Conservation (phyloP, 2,888 invertebrate species). For the Dysmachus trigonus region DNA sequence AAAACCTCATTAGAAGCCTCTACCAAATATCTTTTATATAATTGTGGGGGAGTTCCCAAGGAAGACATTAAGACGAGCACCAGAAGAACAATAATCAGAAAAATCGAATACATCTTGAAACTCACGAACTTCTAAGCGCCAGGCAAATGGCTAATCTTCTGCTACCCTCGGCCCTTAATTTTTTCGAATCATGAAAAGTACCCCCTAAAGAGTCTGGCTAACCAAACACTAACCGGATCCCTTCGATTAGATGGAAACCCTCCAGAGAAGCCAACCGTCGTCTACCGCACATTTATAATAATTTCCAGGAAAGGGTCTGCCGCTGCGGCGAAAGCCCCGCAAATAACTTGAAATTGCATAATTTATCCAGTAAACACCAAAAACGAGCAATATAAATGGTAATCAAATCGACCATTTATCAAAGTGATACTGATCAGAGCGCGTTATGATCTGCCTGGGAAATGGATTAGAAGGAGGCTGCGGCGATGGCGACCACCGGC, state of each 20-base stretch:
- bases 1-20: not conserved
- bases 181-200: slow-evolving; percentile 11
- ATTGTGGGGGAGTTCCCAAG: not conserved
- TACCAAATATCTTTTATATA: not conserved
- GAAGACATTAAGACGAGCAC: not conserved
- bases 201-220: not conserved
- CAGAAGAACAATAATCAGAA: not conserved
- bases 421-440: slow-evolving; percentile 49
- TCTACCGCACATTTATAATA: slow-evolving; percentile 47
- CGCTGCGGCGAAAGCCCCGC: slow-evolving; percentile 3
- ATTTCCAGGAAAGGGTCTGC: slow-evolving; percentile 44
- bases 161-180: not conserved
- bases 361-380: slow-evolving; percentile 48
- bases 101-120: not conserved
- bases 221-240: slow-evolving; percentile 12
- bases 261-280: slow-evolving; percentile 40
- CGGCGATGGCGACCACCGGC: not conserved
- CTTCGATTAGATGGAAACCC: slow-evolving; percentile 42
- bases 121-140: not conserved
- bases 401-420: slow-evolving; percentile 50
- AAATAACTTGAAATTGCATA: slow-evolving; percentile 46
- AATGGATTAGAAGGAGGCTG: slow-evolving; percentile 24
- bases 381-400: slow-evolving; percentile 48
- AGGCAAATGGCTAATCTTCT: not conserved
- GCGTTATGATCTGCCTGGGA: slow-evolving; percentile 43